A percentile compares a stretch with the other conserved stretches of the same genome.
Conservation (phyloP, 1,140 invertebrate genomes). For the Coelopa frigida region DNA sequence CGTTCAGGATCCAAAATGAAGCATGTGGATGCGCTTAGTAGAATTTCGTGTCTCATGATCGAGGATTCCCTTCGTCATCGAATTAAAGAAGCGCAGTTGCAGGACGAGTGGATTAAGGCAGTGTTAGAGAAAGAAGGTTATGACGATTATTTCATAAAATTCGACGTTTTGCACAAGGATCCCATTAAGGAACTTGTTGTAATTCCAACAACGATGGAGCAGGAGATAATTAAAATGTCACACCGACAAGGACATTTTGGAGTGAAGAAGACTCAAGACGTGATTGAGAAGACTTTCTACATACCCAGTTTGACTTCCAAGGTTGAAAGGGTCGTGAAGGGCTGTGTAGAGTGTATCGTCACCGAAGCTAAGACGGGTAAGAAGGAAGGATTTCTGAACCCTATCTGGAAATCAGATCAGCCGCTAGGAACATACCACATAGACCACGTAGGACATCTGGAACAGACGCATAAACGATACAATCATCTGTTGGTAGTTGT, state of each 20-base stretch:
- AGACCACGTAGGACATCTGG: constrained; percentile 32
- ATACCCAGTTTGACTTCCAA: constrained; percentile 34
- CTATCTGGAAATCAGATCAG: constrained; percentile 26
- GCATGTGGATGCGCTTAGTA: constrained; percentile 25
- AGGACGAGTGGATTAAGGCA: constrained; percentile 9
- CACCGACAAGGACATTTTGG: constrained; percentile 17
- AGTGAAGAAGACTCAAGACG: constrained; percentile 18
- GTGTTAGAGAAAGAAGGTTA: constrained; percentile 4
- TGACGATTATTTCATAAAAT: constrained; percentile 4
- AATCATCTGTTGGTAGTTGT: constrained; percentile 38
- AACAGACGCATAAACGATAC: constrained; percentile 37
- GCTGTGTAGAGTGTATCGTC: constrained; percentile 36
- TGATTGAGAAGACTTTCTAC: constrained; percentile 41
- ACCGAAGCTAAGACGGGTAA: constrained; percentile 31
- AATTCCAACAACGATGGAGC: too few species aligned
- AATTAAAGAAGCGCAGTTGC: constrained; percentile 6
- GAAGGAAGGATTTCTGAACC: constrained; percentile 37
- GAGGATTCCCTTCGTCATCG: constrained; percentile 7
- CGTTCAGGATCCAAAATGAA: constrained; percentile 18
- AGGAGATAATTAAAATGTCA: constrained; percentile 17
- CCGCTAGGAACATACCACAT: constrained; percentile 22
- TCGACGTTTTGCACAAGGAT: too few species aligned
- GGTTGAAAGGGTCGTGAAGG: constrained; percentile 26
- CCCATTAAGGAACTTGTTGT: too few species aligned
- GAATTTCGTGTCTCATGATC: constrained; percentile 14